Evolutionary conservation across 2,888 invertebrate genomes (phyloP).

Genomic region (Cinara cedri): DNA sequence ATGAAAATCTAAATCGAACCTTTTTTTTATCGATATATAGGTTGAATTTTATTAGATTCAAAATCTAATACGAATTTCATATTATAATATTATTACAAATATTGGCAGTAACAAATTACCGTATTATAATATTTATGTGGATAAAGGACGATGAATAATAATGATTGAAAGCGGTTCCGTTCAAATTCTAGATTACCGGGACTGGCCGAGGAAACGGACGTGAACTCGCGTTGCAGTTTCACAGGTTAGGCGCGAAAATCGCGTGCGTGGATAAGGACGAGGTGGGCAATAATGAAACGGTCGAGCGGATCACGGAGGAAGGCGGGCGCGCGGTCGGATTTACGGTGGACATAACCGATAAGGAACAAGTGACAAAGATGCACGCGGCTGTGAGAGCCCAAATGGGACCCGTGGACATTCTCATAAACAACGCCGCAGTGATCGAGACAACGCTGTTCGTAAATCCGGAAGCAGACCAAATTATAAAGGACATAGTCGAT

Average conservation of each 20-base stretch:
- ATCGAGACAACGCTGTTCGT: conserved; percentile 21
- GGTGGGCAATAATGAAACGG: conserved; percentile 40
- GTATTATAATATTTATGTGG: too few species aligned
- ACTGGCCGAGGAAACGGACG: conserved; percentile 55
- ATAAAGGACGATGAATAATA: too few species aligned
- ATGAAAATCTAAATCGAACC: too few species aligned
- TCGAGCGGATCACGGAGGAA: background rate
- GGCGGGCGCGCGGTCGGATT: conserved; percentile 35
- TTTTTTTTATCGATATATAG: too few species aligned
- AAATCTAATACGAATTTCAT: too few species aligned
- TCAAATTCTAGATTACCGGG: conserved; percentile 48
- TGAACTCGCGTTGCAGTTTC: conserved; percentile 47
- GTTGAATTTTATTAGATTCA: too few species aligned
- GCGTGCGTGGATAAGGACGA: conserved; percentile 56
- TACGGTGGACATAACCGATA: conserved; percentile 45
- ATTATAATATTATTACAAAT: too few species aligned
- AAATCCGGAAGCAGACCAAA: background rate
- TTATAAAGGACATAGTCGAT: too few species aligned
- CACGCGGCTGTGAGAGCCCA: conserved; percentile 27
- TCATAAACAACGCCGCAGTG: conserved; percentile 59
- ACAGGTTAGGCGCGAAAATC: conserved; percentile 46
- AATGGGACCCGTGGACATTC: conserved; percentile 57
- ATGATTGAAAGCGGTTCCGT: too few species aligned
- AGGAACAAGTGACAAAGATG: conserved; percentile 49
- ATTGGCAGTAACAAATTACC: too few species aligned